phyloP scores from a whole-genome alignment of 1,140 invertebrate species.

The Drosophila bifasciata region DNA sequence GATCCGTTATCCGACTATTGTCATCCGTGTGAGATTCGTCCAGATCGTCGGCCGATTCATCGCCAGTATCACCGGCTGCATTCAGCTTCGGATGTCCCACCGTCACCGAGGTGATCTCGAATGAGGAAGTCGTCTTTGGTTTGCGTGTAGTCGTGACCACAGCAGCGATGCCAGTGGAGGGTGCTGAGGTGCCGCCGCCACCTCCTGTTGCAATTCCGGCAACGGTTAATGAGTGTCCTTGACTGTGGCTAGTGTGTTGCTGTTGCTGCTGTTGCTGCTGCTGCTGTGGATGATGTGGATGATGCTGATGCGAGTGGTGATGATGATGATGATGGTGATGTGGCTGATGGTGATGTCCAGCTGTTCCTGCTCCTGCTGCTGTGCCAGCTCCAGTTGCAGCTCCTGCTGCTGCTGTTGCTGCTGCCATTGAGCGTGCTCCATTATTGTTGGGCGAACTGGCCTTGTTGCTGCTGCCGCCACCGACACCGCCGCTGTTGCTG shows the following conservation, averaged over 20 bases:
- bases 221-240: constrained; percentile 55
- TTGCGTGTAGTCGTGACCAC: constrained; percentile 56
- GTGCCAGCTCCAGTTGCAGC: constrained; percentile 11
- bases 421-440: constrained; percentile 45
- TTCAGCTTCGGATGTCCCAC: constrained; percentile 86
- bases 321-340: constrained; percentile 40
- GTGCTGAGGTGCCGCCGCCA: constrained; percentile 20
- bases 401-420: constrained; percentile 35
- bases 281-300: constrained; percentile 32
- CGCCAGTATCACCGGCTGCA: constrained; percentile 92
- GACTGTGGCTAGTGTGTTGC: constrained; percentile 72
- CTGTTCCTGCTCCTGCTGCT: constrained; percentile 37
- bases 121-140: constrained; percentile 89
- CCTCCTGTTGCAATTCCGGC: constrained; percentile 12
- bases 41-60: constrained; percentile 96
- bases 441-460: constrained; percentile 80
- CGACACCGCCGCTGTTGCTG: constrained; percentile 19
- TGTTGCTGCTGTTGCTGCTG: constrained; percentile 33
- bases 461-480: constrained; percentile 48
- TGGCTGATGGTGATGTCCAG: constrained; percentile 34
- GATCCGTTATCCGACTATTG: constrained; percentile 91
- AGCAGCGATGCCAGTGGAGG: not conserved
- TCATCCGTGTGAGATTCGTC: constrained; percentile 97
- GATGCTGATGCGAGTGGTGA: constrained; percentile 52
- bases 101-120: constrained; percentile 96